Base-by-base conservation (phyloP, 2,888 invertebrate genomes). In the Nemotelus pantherinus region DNA sequence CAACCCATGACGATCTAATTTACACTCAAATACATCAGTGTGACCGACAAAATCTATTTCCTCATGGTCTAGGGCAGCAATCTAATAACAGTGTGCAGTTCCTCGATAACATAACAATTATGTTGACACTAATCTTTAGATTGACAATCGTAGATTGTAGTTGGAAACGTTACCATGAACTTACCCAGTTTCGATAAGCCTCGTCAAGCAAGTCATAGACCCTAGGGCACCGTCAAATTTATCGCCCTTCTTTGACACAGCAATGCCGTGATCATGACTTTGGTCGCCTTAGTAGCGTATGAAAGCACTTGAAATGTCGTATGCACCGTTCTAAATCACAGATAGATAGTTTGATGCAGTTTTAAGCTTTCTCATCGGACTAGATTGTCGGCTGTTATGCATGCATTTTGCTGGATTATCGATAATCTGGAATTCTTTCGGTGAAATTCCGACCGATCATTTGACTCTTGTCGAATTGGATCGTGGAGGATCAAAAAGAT, bases 371-470 rank as follows among this genome's bases (percentile, higher is more conserved):
- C 5, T 9, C 9, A 50, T 5, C 1, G 50, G 6, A 50, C n/a
- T 10, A 57, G 57, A 25, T 6, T 57, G 57, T 57, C 25, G 10
- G 57, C 10, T 57, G 10, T 25, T 57, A 6, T 57, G 53, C 10
- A 53, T 10, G 25, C 25, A 25, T 60, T 60, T 60, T 41, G 41
- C 60, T 60, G 41, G 60, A 60, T 60, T 60, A 60, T 43, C 25
- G 60, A 60, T 60, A 39, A 60, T 60, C 60, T 60, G 60, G 39
- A 60, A 60, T 60, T 60, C 60, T 60, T 60, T 60, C 60, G 60
- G 60, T n/a, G 60, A 60, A 60, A 60, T 60, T 60, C 41, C 25
- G 3, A 57, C 2, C 25, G 25, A 25, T 25, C 25, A 25, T 25
- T 25, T 25, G 25, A 25, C 25, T 25, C 25, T 25, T 25, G 25